Percentiles rank a stretch among this genome's conserved stretches.
Evolutionary conservation across 2,797 vertebrate genomes (phyloP).

Genomic region (Gephyroberyx darwinii): DNA sequence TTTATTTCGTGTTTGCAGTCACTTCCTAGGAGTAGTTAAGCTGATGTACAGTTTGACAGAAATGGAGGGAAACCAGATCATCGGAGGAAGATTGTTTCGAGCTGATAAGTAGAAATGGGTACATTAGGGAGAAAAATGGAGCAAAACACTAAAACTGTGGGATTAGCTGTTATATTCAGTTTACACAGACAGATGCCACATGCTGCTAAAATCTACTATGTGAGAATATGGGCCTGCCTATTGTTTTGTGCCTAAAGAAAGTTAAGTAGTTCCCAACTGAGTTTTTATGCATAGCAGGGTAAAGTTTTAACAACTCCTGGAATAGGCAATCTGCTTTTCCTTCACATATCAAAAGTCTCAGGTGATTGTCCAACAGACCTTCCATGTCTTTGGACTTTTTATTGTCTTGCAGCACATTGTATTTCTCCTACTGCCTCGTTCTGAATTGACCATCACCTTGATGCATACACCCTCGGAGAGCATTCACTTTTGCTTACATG

Average conservation of each 20-base stretch:
- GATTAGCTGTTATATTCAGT: slow-evolving; percentile 72
- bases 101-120: slow-evolving; percentile 93
- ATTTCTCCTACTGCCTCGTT: background rate
- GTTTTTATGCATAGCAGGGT: background rate
- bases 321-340: background rate
- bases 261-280: background rate
- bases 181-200: slow-evolving; percentile 70
- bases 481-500: slow-evolving; percentile 2
- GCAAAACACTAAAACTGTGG: slow-evolving; percentile 73
- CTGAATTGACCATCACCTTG: background rate
- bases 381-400: background rate
- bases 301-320: background rate
- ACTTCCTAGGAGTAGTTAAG: slow-evolving; percentile 96
- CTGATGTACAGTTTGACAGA: slow-evolving; percentile 94
- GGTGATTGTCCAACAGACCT: too few species aligned
- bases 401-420: background rate
- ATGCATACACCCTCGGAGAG: background rate
- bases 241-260: slow-evolving; percentile 22
- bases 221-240: slow-evolving; percentile 30
- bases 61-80: slow-evolving; percentile 96
- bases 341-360: background rate
- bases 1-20: slow-evolving; percentile 98
- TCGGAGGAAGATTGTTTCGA: slow-evolving; percentile 90
- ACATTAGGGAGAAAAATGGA: slow-evolving; percentile 80
- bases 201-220: slow-evolving; percentile 49